Base-by-base conservation (phyloP, 2,797 vertebrate species). In the Rhodeus uyekii region DNA sequence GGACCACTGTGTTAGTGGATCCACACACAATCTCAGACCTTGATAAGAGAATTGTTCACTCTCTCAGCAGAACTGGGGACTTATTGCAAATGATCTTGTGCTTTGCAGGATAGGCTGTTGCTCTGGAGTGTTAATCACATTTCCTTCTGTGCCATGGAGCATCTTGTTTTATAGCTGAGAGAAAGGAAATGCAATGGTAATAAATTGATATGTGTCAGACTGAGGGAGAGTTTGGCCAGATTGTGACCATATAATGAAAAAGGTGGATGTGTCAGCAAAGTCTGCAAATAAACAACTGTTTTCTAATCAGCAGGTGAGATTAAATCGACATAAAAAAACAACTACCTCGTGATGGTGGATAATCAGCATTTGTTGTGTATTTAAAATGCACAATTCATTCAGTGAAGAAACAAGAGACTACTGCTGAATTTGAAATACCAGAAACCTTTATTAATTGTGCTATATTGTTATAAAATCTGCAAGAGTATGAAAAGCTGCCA, bases 81-180 rank as follows among this genome's bases (percentile, higher is more conserved):
- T 73, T 73, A 73, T 69, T 74, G 69, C 79, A 64, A 81, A 64
- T 74, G 63, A 81, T 50, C 69, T 74, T 53, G 79, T 72, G 55
- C 64, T 74, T 27, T 74, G 68, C 38, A 39, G 44, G 69, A 73
- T 53, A 36, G 67, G 13, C 13, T 71, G 78, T 60, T 71, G 67
- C 22, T 61, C 50, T 68, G 50, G 38, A 71, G 27, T 29, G 69
- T 74, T 81, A 73, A 74, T 80, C 68, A 80, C 36, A 8, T 42
- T 64, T 72, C 24, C 10, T 48, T 32, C 12, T 10, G 32, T 46
- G 50, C 29, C 3, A 8, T 14, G 3, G 13, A 58, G 50, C 32
- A 22, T 61, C 67, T 29, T 32, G 39, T 39, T 80, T 79, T 71
- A 80, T 60, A 80, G 78, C 53, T 0, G 7, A 24, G 48, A 67